Evolutionary conservation across 2,888 invertebrate species (phyloP), one percentile per base, ranked within the genome.

Genomic region (Eupeodes latifasciatus): DNA sequence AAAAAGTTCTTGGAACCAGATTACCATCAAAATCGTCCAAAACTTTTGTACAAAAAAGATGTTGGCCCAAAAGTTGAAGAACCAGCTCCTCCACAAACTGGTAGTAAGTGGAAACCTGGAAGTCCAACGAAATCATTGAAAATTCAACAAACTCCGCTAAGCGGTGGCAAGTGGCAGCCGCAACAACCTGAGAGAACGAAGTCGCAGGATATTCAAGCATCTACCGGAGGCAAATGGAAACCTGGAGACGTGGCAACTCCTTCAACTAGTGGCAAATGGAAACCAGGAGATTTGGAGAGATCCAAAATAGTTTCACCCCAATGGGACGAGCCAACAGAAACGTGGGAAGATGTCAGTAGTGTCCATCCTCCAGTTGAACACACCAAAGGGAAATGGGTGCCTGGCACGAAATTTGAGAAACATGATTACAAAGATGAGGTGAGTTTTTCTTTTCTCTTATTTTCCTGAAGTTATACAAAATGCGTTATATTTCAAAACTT

Each of bases 361-460:
- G 71, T 55, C 75, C 94, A 95, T 89, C 96, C 96, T 2, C 96
- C 96, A 0, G 95, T 96, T 4, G 95, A 95, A 55, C 95, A 97
- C 90, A 96, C 96, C 0, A 96, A 96, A 92, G 93, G 93, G 12
- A 98, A 98, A 94, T 97, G 97, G 97, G 95, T 97, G 72, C 97
- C 97, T 0, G 96, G 96, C 40, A 93, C 94, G 92, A 90, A 95
- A 94, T 92, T 95, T 93, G 79, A 95, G 93, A 94, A 94, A 94
- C 91, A 94, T 92, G 76, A 95, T 61, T 93, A 92, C 93, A 85
- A 94, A 92, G 91, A 95, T 93, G 92, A 94, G 91, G 59, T 94
- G 94, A 91, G 94, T 94, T 95, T 96, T 36, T 57, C 59, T 7
- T 47, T 5, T 47, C 0, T 5, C 19, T 19, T 19, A 19, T 19